Evolutionary conservation across 1,140 invertebrate species (phyloP), one percentile per base, ranked within the genome.

Genomic region (Leptinotarsa undecemlineata): DNA sequence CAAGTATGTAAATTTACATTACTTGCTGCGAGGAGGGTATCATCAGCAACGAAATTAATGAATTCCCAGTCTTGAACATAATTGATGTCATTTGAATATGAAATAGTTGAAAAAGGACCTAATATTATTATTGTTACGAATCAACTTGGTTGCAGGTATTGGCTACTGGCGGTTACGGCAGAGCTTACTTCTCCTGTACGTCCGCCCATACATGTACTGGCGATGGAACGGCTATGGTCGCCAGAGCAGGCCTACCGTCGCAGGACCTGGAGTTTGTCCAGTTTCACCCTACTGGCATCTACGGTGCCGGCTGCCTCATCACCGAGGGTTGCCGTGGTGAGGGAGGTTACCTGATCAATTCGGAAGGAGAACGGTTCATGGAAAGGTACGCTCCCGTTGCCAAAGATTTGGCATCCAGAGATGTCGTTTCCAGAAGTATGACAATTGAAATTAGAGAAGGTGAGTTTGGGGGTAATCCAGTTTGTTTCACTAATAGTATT

Each of bases 121-220:
- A 33, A 1, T 33, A 33, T 8, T 33, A 33, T 8, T 8, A 33
- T 0, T 33, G 6, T 33, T 8, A 6, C 26, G 6, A 33, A 33
- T 33, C 1, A 33, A 33, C 26, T 33, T 33, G 26, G 51, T 66
- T 74, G 0, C 66, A 83, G 87, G 81, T 90, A 17, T 73, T 91
- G 33, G 90, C 90, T 6, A 90, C 89, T 3, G 90, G 90, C 17
- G 90, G 90, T 62, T 87, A 86, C 83, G 94, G 92, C 14, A 85
- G 94, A 77, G 89, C 92, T 21, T 96, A 91, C 82, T 94, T 95
- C 83, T 95, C 93, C 0, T 95, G 93, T 80, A 96, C 94, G 1
- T 93, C 91, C 3, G 95, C 95, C 42, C 95, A 96, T 83, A 91
- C 93, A 2, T 95, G 92, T 82, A 96, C 94, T n/a, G 95, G 95